These are phyloP conservation scores for Odontesthes bonariensis DNA, from an alignment of 2,113 vertebrate species.

Conservation along the genomic window DNA sequence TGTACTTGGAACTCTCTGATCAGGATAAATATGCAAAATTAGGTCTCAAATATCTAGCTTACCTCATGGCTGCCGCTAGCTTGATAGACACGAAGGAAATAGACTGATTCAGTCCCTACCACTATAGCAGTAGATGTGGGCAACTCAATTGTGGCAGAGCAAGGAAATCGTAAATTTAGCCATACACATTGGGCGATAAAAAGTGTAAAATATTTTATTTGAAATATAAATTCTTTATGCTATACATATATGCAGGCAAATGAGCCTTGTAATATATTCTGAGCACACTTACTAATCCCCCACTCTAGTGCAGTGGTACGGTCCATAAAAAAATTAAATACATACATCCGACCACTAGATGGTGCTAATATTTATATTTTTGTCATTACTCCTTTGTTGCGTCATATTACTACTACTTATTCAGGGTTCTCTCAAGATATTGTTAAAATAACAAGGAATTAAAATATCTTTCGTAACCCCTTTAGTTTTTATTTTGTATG, in stretches of 20 bases:
- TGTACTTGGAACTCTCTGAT: accelerated
- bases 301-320: slow-evolving; percentile 35
- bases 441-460: too few relatives aligned
- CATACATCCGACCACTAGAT: slow-evolving; percentile 9
- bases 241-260: neutral
- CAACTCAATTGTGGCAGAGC: neutral
- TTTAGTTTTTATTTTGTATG: too few relatives aligned
- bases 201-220: neutral
- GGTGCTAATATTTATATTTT: neutral
- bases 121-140: slow-evolving; percentile 37
- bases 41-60: neutral
- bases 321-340: slow-evolving; percentile 1
- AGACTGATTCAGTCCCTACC: slow-evolving; percentile 1
- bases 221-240: neutral
- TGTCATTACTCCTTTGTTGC: neutral
- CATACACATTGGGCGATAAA: accelerated
- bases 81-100: slow-evolving; percentile 43
- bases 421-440: too few relatives aligned
- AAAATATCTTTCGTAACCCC: too few relatives aligned
- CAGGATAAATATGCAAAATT: neutral
- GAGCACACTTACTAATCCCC: accelerated
- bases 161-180: neutral
- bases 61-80: slow-evolving; percentile 73
- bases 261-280: neutral
- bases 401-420: too few relatives aligned